A percentile compares a stretch with the other conserved stretches of the same genome.
These are phyloP conservation scores for Montipora foliosa DNA, from an alignment of 64 coral and sea anemone species.

Conservation along the genomic window DNA sequence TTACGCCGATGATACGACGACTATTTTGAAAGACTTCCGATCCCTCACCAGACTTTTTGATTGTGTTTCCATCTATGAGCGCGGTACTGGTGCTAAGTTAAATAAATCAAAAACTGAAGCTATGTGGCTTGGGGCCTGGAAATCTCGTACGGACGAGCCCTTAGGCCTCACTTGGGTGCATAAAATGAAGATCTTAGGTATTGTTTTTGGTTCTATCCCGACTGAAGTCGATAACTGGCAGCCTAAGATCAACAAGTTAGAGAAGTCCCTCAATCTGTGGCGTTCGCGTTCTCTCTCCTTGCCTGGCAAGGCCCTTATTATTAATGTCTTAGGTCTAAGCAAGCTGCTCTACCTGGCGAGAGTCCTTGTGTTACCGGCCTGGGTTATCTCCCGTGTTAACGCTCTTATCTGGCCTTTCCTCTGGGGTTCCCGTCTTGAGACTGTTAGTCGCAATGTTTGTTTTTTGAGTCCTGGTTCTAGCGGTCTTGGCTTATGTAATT, in stretches of 20 bases:
- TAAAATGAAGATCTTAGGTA: too few species aligned
- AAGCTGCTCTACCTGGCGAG: neutral
- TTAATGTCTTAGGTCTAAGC: neutral
- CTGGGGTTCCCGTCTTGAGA: neutral
- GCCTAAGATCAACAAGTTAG: neutral
- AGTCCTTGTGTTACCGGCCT: neutral
- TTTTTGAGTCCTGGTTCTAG: neutral
- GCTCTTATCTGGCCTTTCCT: neutral
- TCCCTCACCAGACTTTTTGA: too few species aligned
- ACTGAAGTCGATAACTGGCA: neutral
- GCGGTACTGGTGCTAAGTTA: too few species aligned
- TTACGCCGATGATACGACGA: too few species aligned
- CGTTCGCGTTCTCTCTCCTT: neutral
- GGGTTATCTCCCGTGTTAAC: neutral
- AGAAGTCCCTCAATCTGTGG: constrained; percentile 15
- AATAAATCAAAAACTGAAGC: too few species aligned
- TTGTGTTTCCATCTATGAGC: too few species aligned
- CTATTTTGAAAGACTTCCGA: too few species aligned
- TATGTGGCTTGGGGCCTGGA: too few species aligned
- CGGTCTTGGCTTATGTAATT: neutral
- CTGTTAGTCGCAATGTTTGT: neutral
- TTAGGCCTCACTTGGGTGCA: too few species aligned
- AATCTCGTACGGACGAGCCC: too few species aligned
- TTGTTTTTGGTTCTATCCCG: too few species aligned
- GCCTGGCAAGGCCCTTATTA: neutral